phyloP scores from a whole-genome alignment of 2,888 invertebrate species.

The Acanthosepion lycidas region DNA sequence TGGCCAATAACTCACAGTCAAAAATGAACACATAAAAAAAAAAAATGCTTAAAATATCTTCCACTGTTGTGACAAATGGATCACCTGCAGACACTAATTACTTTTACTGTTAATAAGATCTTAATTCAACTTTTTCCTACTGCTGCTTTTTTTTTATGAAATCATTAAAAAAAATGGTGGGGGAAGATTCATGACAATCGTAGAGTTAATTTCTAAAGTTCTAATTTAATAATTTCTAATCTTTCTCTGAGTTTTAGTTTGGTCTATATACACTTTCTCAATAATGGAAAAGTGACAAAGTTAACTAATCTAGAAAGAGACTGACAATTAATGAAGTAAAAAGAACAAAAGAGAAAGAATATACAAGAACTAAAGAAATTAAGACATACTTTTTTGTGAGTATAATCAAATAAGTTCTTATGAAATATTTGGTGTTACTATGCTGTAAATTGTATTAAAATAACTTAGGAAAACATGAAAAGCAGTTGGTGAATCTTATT shows the following conservation, averaged over 20 bases:
- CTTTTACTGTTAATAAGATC: neutral
- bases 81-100: slow-evolving; percentile 33
- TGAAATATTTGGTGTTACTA: neutral
- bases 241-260: neutral
- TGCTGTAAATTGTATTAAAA: neutral
- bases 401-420: neutral
- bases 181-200: neutral
- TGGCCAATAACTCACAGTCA: neutral
- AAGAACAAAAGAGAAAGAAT: neutral
- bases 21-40: neutral
- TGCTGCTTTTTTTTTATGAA: neutral
- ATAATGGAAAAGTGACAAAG: neutral
- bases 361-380: neutral
- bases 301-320: neutral
- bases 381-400: neutral
- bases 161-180: neutral
- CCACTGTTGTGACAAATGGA: neutral
- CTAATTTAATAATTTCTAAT: neutral
- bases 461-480: neutral
- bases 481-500: neutral
- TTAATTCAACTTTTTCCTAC: neutral
- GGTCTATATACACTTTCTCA: neutral
- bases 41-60: neutral
- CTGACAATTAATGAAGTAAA: neutral
- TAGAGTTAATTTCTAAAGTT: neutral